Evolutionary conservation across 2,888 invertebrate genomes (phyloP), one percentile per base, ranked within the genome.

Genomic region (Cephus runcator): DNA sequence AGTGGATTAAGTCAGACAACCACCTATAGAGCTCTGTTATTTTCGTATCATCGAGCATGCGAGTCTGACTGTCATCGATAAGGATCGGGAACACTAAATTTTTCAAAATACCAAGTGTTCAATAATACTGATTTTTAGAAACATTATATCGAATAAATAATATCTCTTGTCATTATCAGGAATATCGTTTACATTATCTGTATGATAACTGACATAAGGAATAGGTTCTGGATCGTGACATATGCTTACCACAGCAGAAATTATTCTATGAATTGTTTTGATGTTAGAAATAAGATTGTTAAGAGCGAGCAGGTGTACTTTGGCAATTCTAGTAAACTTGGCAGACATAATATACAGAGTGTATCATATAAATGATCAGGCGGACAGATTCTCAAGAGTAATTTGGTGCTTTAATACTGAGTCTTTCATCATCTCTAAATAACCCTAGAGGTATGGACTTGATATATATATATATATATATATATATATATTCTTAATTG

Each of bases 1-100:
- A 88, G 83, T 86, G 87, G 91, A 91, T 91, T 89, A 91, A 88
- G 86, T 86, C 30, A 33, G 33, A 33, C 31, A 33, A 12, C 31
- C 31, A 15, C 30, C 31, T 33, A 33, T 30, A 15, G 71, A 30
- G 71, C 23, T 30, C 71, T 69, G 31, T 15, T 69, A 69, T 69
- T 69, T 69, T 69, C 33, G 30, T 69, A 31, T 69, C 71, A 33
- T 69, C 31, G 71, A 30, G 71, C 71, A 69, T 15, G 71, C 12
- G 71, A 30, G 11, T 11, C 33, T 15, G 12, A 33, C 31, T 15
- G 33, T 30, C 71, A 30, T 69, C 71, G 30, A 15, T 40, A 40
- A 15, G 6, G 23, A 40, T 23, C 1, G 40, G 1, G 40, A 40
- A 40, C 1, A 23, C 2, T 40, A 40, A 23, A 40, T 23, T 40